A percentile compares a stretch with the other conserved stretches of the same genome.
Conservation (phyloP, 1,140 invertebrate species). For the Chironomus striatipennis region DNA sequence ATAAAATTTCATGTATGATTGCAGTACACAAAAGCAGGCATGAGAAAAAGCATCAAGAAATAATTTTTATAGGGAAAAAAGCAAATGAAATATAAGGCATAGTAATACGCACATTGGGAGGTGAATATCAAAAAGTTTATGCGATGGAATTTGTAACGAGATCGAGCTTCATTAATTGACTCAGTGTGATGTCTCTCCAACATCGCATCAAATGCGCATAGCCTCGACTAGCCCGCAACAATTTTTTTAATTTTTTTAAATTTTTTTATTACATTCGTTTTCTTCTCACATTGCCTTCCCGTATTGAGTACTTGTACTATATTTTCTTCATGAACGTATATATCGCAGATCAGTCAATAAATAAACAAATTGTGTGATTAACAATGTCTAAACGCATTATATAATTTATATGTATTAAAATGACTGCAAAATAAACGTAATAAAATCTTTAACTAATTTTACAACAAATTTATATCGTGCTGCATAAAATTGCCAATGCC, state of each 20-base stretch:
- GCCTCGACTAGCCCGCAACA: conserved; percentile 4
- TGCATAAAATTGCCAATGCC: too few relatives aligned
- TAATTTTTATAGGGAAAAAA: background rate
- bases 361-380: conserved; percentile 14
- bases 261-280: too few relatives aligned
- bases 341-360: conserved; percentile 7
- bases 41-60: background rate
- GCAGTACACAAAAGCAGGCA: background rate
- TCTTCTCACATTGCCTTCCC: background rate
- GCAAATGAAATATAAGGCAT: background rate
- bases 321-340: background rate
- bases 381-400: conserved; percentile 13
- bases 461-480: too few relatives aligned
- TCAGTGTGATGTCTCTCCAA: conserved; percentile 10
- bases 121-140: background rate
- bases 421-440: background rate
- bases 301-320: background rate
- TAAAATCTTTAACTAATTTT: conserved; percentile 8
- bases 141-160: conserved; percentile 19
- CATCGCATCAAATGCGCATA: background rate
- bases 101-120: conserved; percentile 4
- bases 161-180: conserved; percentile 23
- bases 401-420: conserved; percentile 6
- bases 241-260: background rate
- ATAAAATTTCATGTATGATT: background rate